phyloP scores from a whole-genome alignment of 2,113 vertebrate species.

The Aleadryas rufinucha region DNA sequence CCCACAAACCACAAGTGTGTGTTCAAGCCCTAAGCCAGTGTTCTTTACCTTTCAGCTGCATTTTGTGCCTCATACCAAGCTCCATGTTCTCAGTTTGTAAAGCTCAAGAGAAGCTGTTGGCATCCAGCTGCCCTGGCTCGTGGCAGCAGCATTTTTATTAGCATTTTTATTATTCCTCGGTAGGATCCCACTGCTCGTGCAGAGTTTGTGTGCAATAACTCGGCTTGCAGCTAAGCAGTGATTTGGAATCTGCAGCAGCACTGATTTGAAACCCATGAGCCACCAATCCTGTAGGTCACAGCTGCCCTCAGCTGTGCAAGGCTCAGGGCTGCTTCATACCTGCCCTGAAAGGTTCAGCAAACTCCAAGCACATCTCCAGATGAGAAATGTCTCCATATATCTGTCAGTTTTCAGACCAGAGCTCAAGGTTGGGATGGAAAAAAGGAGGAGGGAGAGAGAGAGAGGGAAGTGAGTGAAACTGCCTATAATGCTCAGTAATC shows the following conservation, averaged over 20 bases:
- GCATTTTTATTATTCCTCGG: background rate
- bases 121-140: background rate
- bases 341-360: background rate
- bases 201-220: background rate
- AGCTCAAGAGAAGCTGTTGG: background rate
- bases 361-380: background rate
- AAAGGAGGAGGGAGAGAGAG: background rate
- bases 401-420: background rate
- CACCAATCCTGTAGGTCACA: background rate
- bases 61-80: background rate
- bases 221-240: background rate
- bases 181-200: background rate
- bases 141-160: background rate
- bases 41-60: background rate
- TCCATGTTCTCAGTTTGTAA: rapidly evolving
- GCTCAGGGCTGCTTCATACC: background rate
- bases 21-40: background rate
- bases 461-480: background rate
- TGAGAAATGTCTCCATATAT: background rate
- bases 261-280: background rate
- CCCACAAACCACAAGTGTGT: no score
- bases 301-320: background rate
- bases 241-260: background rate
- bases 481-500: background rate
- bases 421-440: background rate